These are phyloP conservation scores for Andrena fulva DNA, from an alignment of 2,888 invertebrate species.

Conservation along the genomic window DNA sequence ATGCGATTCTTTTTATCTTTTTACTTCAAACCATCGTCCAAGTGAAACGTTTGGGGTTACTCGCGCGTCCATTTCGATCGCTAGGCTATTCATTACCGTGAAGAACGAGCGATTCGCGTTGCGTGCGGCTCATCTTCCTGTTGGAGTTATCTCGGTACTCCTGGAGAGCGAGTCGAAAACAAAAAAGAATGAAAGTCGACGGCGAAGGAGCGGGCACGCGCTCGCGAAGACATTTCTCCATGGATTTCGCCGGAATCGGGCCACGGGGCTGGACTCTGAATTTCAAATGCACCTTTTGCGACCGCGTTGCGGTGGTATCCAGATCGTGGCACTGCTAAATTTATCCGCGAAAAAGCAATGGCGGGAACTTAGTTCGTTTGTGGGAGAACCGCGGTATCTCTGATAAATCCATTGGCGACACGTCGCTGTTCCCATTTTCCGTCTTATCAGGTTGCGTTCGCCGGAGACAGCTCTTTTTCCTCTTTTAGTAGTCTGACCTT, in stretches of 20 bases:
- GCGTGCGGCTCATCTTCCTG: slow-evolving; percentile 30
- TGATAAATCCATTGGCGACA: slow-evolving; percentile 19
- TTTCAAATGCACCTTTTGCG: slow-evolving; percentile 54
- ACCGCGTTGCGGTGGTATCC: slow-evolving; percentile 5
- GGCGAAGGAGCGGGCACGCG: slow-evolving; percentile 2
- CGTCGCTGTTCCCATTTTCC: slow-evolving; percentile 4
- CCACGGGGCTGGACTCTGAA: slow-evolving; percentile 53
- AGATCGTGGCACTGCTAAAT: slow-evolving; percentile 38
- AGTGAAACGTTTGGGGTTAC: slow-evolving; percentile 52
- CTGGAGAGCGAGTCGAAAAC: slow-evolving; percentile 39
- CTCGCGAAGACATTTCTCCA: slow-evolving; percentile 52
- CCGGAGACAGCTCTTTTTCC: neutral
- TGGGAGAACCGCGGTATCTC: neutral
- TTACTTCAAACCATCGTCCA: neutral
- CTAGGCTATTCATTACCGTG: slow-evolving; percentile 41
- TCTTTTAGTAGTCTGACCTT: neutral
- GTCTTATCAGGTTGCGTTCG: slow-evolving; percentile 2
- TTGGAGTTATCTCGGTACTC: slow-evolving; percentile 9
- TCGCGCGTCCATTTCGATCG: slow-evolving; percentile 23
- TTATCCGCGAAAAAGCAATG: slow-evolving; percentile 24
- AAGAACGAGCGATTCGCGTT: slow-evolving; percentile 33
- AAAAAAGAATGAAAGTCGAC: slow-evolving; percentile 53
- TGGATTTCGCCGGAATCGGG: slow-evolving; percentile 64
- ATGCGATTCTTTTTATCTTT: neutral
- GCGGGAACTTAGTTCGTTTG: neutral